Evolutionary conservation across 30 jellyfish, hydroid and myxozoan genomes (phyloP).

Genomic region (Aurelia sp.): DNA sequence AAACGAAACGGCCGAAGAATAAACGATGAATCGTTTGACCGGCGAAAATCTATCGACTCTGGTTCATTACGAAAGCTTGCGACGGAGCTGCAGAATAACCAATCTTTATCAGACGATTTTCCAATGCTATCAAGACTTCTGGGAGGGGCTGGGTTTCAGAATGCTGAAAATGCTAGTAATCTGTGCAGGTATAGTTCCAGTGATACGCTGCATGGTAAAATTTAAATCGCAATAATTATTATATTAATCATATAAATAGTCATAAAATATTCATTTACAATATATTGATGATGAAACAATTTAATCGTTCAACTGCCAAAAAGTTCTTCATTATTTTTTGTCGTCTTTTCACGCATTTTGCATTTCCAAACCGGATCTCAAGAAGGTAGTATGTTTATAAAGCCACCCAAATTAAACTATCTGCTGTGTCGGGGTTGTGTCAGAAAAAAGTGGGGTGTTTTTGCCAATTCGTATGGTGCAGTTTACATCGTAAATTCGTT

Average conservation of each 20-base stretch:
- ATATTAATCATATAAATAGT: background rate
- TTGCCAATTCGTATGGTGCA: no score
- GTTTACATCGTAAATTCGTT: no score
- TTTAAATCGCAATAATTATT: background rate
- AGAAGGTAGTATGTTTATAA: no score
- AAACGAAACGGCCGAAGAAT: slow-evolving; percentile 3
- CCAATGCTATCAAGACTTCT: slow-evolving; percentile 92
- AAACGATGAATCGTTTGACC: slow-evolving; percentile 66
- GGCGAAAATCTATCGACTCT: slow-evolving; percentile 97
- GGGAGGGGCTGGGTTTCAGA: slow-evolving; percentile 62
- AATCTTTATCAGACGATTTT: slow-evolving; percentile 82
- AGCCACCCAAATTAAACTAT: no score
- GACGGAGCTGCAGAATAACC: slow-evolving; percentile 89
- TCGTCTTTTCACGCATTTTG: no score
- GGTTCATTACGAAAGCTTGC: slow-evolving; percentile 95
- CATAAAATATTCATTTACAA: background rate
- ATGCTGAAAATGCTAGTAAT: slow-evolving; percentile 11
- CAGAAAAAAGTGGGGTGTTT: no score
- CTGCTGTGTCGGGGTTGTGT: no score
- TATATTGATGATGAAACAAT: background rate
- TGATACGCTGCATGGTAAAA: slow-evolving; percentile 32
- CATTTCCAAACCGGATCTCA: no score
- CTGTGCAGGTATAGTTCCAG: slow-evolving; percentile 46
- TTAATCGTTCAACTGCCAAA: no score
- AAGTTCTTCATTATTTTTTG: no score